These are phyloP conservation scores for Alloplasta piceator DNA, from an alignment of 2,888 invertebrate species.

Conservation along the genomic window DNA sequence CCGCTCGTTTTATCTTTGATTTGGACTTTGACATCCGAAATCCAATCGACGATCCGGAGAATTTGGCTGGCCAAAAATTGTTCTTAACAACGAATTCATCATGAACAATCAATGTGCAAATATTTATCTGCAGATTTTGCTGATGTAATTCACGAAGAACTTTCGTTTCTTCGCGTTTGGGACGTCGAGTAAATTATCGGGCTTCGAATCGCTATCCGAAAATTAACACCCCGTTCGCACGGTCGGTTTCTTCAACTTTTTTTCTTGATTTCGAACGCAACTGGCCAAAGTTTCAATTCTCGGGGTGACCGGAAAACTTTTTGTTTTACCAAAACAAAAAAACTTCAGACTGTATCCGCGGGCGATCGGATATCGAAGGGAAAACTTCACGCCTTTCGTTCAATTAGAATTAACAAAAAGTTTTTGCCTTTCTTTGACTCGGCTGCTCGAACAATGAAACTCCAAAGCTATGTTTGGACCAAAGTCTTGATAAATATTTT, in stretches of 20 bases:
- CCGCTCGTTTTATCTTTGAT: too few species aligned
- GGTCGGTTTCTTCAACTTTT: not conserved
- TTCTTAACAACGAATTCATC: too few species aligned
- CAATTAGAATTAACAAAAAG: conserved; percentile 46
- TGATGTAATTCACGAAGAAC: too few species aligned
- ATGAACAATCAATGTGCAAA: too few species aligned
- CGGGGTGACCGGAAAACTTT: conserved; percentile 35
- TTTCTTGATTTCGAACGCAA: not conserved
- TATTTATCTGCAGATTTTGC: too few species aligned
- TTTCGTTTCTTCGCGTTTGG: too few species aligned
- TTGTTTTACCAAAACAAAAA: conserved; percentile 52
- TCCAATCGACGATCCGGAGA: too few species aligned
- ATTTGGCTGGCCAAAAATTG: too few species aligned
- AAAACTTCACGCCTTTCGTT: conserved; percentile 27
- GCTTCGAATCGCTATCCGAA: not conserved
- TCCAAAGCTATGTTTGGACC: conserved; percentile 16
- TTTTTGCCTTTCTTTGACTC: conserved; percentile 24
- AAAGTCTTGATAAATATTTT: conserved; percentile 44
- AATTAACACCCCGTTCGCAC: too few species aligned
- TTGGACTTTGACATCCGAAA: too few species aligned
- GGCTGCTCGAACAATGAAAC: conserved; percentile 29
- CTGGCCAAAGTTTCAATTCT: not conserved
- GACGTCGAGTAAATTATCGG: too few species aligned
- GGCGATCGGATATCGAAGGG: conserved; percentile 9
- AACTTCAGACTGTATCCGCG: conserved; percentile 5